These are phyloP conservation scores for Philotrypesis tridentata DNA, from an alignment of 1,140 invertebrate genomes.

Conservation along the genomic window DNA sequence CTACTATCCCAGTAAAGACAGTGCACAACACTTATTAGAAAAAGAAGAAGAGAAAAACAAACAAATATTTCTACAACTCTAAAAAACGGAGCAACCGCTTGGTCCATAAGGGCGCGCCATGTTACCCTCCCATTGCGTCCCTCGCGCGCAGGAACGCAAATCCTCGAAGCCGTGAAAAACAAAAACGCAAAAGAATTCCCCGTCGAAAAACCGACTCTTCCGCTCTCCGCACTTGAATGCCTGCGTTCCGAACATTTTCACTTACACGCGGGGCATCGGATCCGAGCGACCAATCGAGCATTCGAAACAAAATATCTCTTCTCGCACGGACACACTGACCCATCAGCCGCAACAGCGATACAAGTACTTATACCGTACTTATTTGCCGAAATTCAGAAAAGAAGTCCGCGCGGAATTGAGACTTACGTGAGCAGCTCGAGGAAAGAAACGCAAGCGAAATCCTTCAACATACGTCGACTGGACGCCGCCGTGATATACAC, in stretches of 20 bases:
- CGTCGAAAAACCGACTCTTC: neutral
- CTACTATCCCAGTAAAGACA: too few relatives aligned
- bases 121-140: neutral
- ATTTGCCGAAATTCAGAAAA: too few relatives aligned
- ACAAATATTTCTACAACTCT: too few relatives aligned
- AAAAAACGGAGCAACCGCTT: neutral
- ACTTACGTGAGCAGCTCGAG: neutral
- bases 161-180: neutral
- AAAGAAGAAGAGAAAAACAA: neutral
- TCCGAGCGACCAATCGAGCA: too few relatives aligned
- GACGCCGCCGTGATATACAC: neutral
- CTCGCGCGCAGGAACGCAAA: neutral
- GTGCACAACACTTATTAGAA: neutral
- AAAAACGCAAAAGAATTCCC: neutral
- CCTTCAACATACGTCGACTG: neutral
- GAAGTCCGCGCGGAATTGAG: neutral
- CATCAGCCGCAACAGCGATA: too few relatives aligned
- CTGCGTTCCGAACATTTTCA: too few relatives aligned
- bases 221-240: too few relatives aligned
- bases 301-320: too few relatives aligned
- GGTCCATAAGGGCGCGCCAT: neutral
- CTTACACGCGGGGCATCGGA: too few relatives aligned
- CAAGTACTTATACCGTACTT: too few relatives aligned
- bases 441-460: neutral
- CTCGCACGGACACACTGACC: too few relatives aligned